Evolutionary conservation across 37 sponge, comb jelly and placozoan genomes (phyloP), one percentile per base, ranked within the genome.

Genomic region (Tethya wilhelma): DNA sequence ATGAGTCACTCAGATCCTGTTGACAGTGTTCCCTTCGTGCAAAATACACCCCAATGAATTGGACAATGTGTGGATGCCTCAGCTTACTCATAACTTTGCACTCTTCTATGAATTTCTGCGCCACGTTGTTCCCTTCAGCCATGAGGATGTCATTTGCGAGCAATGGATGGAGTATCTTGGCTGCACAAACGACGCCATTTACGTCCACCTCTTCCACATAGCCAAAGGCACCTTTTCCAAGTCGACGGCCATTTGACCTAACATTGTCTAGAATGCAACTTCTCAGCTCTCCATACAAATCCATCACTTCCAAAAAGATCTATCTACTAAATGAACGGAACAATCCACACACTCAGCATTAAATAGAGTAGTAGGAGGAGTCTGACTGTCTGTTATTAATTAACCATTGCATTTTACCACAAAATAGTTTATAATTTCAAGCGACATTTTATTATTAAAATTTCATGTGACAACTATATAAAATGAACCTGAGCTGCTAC

Each of bases 1-100:
- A 28, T 44, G 56, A 73, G 29, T 44, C 40, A 3, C 34, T 38
- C 4, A 26, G 8, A 36, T 70, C 71, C 19, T 66, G 19, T 34
- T 31, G 11, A 20, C 17, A 26, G 28, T 60, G 62, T 9, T 67
- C 67, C 38, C 6, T 39, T 3, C 44, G 23, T 7, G 71, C 44
- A 19, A 44, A 70, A 23, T 29, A 42, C 44, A 80, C 56, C 31
- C 76, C 81, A 12, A 87, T 67, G 43, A 87, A 87, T 83, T 87
- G 79, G 28, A 87, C 83, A 39, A 87, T 44, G 76, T 87, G 82
- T 0, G 88, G 88, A 38, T 87, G 82, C 5, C 83, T 73, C 19
- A 87, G 49, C 25, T 12, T 25, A 20, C 81, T 79, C 75, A 87
- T 71, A 11, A 79, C 44, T 30, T 30, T 38, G 45, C 75, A 75